Conservation (phyloP, 2,888 invertebrate species). For the Caenorhabditis japonica region DNA sequence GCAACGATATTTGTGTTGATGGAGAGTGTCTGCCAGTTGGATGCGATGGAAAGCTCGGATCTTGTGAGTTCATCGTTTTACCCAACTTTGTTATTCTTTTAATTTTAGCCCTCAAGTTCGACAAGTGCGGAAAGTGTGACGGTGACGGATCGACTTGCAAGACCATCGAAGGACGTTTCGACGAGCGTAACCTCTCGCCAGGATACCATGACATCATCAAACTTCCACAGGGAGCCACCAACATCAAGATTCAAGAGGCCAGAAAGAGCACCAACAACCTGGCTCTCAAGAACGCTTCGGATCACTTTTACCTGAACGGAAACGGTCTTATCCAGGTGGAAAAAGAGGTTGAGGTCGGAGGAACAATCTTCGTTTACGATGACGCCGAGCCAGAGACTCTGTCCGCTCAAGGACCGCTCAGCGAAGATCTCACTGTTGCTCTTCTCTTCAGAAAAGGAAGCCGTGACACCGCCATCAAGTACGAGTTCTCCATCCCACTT, state of each 20-base stretch:
- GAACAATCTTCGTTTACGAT: constrained; percentile 90
- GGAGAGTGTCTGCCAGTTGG: constrained; percentile 94
- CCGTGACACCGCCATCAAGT: constrained; percentile 82
- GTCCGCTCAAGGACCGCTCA: constrained; percentile 88
- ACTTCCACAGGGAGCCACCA: constrained; percentile 93
- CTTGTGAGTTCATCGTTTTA: constrained; percentile 78
- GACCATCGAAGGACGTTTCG: constrained; percentile 83
- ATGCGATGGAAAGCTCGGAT: constrained; percentile 94
- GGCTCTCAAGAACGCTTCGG: constrained; percentile 87
- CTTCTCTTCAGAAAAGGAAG: constrained; percentile 87
- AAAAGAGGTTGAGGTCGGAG: constrained; percentile 82
- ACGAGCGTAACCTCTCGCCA: constrained; percentile 79
- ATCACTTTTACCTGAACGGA: constrained; percentile 92
- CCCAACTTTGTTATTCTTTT: background rate
- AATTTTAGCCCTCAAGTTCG: constrained; percentile 83
- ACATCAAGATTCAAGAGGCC: constrained; percentile 86
- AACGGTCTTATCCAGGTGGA: constrained; percentile 92
- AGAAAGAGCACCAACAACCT: constrained; percentile 90
- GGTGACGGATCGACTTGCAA: constrained; percentile 88
- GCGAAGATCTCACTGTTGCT: constrained; percentile 81
- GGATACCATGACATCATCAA: constrained; percentile 93
- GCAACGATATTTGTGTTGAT: constrained; percentile 92
- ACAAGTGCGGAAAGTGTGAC: constrained; percentile 92
- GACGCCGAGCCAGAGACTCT: constrained; percentile 88
- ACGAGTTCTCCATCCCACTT: constrained; percentile 90